These are phyloP conservation scores for Triplophysa bombifrons DNA, from an alignment of 2,797 vertebrate genomes.

Conservation along the genomic window DNA sequence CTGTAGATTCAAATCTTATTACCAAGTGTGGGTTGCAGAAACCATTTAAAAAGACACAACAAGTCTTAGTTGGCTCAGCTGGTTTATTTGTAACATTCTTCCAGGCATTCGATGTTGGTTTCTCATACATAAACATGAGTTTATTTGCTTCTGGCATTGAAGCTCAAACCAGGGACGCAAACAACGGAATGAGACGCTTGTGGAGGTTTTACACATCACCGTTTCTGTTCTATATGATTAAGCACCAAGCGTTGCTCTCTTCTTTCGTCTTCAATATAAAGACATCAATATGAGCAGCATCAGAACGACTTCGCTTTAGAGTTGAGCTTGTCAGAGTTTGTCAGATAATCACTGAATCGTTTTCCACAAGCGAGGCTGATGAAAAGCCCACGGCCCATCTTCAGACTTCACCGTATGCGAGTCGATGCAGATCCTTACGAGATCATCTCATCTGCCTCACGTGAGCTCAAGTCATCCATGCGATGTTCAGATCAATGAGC, in stretches of 20 bases:
- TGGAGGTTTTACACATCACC: constrained; percentile 31
- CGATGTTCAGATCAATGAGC: constrained; percentile 38
- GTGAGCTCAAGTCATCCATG: constrained; percentile 43
- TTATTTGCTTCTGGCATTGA: constrained; percentile 57
- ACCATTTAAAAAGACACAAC: background rate
- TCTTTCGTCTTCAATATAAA: constrained; percentile 16
- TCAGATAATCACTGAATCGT: constrained; percentile 19
- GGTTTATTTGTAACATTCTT: constrained; percentile 56
- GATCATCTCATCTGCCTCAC: constrained; percentile 33
- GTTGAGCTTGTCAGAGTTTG: constrained; percentile 14
- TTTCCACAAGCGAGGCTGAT: background rate
- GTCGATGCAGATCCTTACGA: constrained; percentile 20
- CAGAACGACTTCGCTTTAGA: background rate
- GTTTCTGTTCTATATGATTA: constrained; percentile 2
- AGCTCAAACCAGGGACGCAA: constrained; percentile 33
- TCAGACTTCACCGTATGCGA: background rate
- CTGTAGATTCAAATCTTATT: background rate
- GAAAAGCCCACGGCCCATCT: background rate
- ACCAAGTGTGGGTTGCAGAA: constrained; percentile 25
- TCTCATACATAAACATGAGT: constrained; percentile 69
- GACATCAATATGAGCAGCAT: background rate
- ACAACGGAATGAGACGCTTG: constrained; percentile 9
- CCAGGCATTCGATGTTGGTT: constrained; percentile 66
- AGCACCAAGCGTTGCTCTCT: background rate
- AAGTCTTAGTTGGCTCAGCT: constrained; percentile 10